These are phyloP conservation scores for Phylloscopus trochiloides DNA, from an alignment of 2,113 vertebrate species.

Conservation along the genomic window DNA sequence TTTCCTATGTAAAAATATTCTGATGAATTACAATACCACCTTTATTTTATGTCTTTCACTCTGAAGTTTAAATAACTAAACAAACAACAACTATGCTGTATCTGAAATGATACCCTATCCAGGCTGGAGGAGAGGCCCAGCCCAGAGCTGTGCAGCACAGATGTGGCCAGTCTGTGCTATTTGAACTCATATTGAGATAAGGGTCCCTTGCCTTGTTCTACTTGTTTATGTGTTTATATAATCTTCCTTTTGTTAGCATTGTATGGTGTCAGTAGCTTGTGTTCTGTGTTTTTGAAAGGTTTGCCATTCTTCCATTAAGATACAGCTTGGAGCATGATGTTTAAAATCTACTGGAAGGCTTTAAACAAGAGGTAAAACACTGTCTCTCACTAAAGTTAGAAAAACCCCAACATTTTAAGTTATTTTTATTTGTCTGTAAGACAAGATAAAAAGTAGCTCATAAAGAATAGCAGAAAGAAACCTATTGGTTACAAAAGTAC, in stretches of 20 bases:
- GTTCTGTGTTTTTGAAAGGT: background rate
- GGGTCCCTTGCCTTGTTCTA: background rate
- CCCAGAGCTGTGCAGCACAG: background rate
- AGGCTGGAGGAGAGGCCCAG: background rate
- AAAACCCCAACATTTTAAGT: rapidly evolving
- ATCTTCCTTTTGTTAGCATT: background rate
- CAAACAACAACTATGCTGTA: background rate
- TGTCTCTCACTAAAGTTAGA: background rate
- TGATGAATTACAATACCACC: background rate
- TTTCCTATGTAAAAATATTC: background rate
- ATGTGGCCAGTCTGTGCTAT: background rate
- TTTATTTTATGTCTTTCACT: background rate
- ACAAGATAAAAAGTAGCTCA: background rate
- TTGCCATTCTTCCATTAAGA: background rate
- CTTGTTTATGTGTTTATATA: background rate
- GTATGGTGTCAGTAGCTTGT: background rate
- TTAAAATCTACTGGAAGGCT: background rate
- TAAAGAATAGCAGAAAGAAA: background rate
- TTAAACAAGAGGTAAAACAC: background rate
- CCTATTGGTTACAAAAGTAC: background rate
- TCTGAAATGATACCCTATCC: background rate
- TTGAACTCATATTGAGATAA: background rate
- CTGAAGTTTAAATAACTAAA: background rate
- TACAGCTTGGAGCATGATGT: background rate
- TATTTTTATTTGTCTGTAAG: background rate